Evolutionary conservation across 2,797 vertebrate species (phyloP), one percentile per base, ranked within the genome.

Genomic region (Poeciliopsis paucimaculata): DNA sequence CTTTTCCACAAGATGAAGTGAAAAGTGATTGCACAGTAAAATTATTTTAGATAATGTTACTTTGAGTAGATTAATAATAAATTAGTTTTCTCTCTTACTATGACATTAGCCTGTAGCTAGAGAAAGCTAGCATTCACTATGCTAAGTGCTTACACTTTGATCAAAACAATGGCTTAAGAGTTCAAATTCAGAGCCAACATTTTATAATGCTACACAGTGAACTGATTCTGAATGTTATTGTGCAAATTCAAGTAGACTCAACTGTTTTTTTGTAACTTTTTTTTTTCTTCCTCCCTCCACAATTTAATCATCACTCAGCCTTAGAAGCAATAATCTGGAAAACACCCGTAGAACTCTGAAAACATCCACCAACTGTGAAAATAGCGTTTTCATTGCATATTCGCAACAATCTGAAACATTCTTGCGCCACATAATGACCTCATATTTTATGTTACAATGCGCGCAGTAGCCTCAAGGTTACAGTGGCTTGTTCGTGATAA

Each of bases 401-500:
- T 71, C 43, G 6, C 28, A 28, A 46, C 43, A 28, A 16, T 71
- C n/a, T 46, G 68, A 71, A 46, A n/a, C 16, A 46, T 46, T 46
- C 39, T n/a, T 45, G 16, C 16, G n/a, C 11, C 26, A 72, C 28
- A 68, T n/a, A 15, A 66, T 31, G 68, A 84, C 72, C 57, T 76
- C 36, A 76, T 77, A 64, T 28, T 76, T 64, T 74, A 55, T 49
- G 71, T 75, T 72, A 76, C 57, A 57, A 84, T 78, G 71, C 73
- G 64, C 20, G 75, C 4, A 1, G 78, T 43, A 77, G 76, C 74
- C 73, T 72, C 39, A 10, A 86, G 77, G 80, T 79, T 84, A 77
- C 36, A 80, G 73, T 41, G 80, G 53, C 82, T 73, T 80, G 53
- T 76, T 74, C 81, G 62, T 85, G 75, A 88, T 88, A 87, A 86